phyloP scores from a whole-genome alignment of 2,113 vertebrate genomes.

The Mobula birostris region DNA sequence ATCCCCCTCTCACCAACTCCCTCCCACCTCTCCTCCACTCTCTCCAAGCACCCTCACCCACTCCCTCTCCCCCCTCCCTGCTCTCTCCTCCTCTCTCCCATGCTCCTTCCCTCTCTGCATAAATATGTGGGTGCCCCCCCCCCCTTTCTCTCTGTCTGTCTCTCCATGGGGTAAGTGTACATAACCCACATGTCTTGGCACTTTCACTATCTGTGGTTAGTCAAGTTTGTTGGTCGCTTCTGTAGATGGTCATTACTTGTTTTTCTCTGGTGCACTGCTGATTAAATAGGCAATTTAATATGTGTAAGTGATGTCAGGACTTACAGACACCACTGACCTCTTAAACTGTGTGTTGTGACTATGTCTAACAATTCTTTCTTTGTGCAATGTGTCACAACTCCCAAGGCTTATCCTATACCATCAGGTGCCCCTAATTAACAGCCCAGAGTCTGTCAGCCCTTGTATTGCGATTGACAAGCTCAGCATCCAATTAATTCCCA shows the following conservation, averaged over 20 bases:
- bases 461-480: background rate
- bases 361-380: background rate
- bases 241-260: background rate
- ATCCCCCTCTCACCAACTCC: too few species aligned
- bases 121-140: background rate
- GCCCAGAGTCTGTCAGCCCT: background rate
- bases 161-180: background rate
- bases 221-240: too few species aligned
- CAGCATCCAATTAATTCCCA: conserved; percentile 13
- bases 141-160: background rate
- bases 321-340: background rate
- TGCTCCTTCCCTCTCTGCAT: background rate
- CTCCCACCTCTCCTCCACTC: too few species aligned
- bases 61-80: too few species aligned
- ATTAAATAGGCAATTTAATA: background rate
- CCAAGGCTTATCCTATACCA: background rate
- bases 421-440: conserved; percentile 8
- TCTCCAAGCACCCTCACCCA: too few species aligned
- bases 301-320: background rate
- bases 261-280: background rate
- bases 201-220: background rate
- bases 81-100: background rate
- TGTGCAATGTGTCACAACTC: background rate
- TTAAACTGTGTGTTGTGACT: background rate
- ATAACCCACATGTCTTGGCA: background rate